Evolutionary conservation across 2,797 vertebrate species (phyloP).

Genomic region (Falco peregrinus): DNA sequence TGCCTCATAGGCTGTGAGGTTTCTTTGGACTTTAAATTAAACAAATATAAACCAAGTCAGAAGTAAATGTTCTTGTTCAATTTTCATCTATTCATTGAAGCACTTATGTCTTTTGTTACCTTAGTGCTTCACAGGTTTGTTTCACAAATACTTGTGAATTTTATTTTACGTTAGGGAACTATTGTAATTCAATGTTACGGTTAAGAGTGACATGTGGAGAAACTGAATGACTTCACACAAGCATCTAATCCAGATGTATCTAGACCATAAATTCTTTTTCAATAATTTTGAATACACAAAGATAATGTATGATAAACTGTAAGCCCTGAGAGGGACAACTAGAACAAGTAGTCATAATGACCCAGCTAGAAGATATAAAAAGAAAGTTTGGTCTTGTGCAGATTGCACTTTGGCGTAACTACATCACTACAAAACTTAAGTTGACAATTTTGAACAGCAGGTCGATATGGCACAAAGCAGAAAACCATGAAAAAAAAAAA

Average conservation of each 20-base stretch:
- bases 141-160: neutral
- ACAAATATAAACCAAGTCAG: constrained; percentile 9
- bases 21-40: constrained; percentile 20
- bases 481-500: constrained; percentile 37
- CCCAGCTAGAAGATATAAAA: constrained; percentile 47
- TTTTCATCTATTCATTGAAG: neutral
- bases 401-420: constrained; percentile 35
- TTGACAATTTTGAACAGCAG: constrained; percentile 56
- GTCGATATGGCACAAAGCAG: constrained; percentile 19
- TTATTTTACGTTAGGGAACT: neutral
- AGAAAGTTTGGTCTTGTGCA: constrained; percentile 26
- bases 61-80: neutral
- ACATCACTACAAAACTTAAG: constrained; percentile 10
- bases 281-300: neutral
- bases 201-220: neutral
- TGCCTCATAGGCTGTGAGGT: neutral
- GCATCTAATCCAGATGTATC: neutral
- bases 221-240: neutral
- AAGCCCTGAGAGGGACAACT: neutral
- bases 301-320: neutral
- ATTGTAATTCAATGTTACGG: neutral
- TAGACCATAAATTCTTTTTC: neutral
- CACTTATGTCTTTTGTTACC: neutral
- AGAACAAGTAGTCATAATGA: constrained; percentile 27
- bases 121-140: neutral